Evolutionary conservation across 2,797 vertebrate species (phyloP), one percentile per base, ranked within the genome.

Genomic region (Florisuga fusca): DNA sequence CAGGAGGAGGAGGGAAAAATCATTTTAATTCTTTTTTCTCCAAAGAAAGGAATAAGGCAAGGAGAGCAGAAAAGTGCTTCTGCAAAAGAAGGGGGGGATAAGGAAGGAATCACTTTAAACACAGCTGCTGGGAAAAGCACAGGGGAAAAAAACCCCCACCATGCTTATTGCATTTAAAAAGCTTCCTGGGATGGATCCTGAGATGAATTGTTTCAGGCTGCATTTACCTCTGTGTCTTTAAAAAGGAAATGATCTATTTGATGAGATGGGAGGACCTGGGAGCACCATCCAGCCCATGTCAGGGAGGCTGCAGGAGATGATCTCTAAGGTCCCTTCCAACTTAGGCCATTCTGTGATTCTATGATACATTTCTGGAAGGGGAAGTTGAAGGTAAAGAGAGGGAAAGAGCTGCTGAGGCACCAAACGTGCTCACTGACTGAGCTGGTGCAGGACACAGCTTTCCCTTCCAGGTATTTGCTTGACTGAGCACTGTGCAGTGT

Each of bases 401-500:
- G 12, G 38, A 83, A 58, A 17, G 7, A 57, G 34, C 41, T 64
- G 22, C 25, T 1, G 7, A 73, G 59, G 53, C 27, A 59, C 17
- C 69, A 55, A 18, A 27, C 0, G 0, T 16, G 16, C 23, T 13
- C 11, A 27, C 1, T n/a, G 45, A 21, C 31, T 9, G 9, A 72
- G 50, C 9, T n/a, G 54, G 29, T 29, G n/a, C 46, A 76, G 66
- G 51, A 45, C 61, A 58, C 29, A 13, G 64, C 36, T 76, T 63
- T 48, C 31, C 45, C 38, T 21, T 55, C 46, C n/a, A 15, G 15
- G 5, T 7, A 34, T 71, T 17, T 12, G 38, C 63, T 22, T 31
- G 19, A 59, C 23, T 11, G 12, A 71, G 27, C 1, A 7, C 17
- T 8, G 3, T 16, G 18, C 16, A 29, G 61, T 13, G 20, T 25